Evolutionary conservation across 2,113 vertebrate species (phyloP).

Genomic region (Bothrops jararaca): DNA sequence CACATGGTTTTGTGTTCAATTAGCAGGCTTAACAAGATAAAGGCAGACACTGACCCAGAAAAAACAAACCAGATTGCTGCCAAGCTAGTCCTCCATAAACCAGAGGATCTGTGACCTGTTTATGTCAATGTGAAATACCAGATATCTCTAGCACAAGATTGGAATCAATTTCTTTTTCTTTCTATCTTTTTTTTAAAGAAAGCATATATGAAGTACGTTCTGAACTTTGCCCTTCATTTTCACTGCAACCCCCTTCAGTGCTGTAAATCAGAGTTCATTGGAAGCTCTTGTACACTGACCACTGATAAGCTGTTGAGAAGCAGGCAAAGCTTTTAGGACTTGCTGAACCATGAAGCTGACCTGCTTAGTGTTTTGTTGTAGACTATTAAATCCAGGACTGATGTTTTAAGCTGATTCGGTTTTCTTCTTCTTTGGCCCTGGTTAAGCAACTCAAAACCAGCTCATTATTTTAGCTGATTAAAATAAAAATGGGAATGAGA

Average conservation of each 20-base stretch:
- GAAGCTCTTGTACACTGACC: constrained; percentile 63
- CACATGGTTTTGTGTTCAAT: constrained; percentile 67
- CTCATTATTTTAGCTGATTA: constrained; percentile 71
- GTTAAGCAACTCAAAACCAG: constrained; percentile 66
- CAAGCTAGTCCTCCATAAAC: constrained; percentile 37
- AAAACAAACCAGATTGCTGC: constrained; percentile 57
- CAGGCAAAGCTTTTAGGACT: constrained; percentile 76
- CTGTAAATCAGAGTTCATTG: constrained; percentile 75
- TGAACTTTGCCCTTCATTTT: constrained; percentile 58
- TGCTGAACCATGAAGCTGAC: constrained; percentile 78
- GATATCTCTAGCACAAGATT: constrained; percentile 58
- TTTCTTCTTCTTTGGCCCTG: constrained; percentile 66
- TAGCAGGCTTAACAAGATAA: constrained; percentile 74
- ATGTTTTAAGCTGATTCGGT: constrained; percentile 70
- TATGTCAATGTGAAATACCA: constrained; percentile 66
- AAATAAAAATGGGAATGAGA: constrained; percentile 59
- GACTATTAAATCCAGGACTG: constrained; percentile 75
- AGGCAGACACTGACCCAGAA: constrained; percentile 73
- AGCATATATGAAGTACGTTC: constrained; percentile 39
- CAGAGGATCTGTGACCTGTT: constrained; percentile 67
- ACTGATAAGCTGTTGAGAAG: constrained; percentile 71
- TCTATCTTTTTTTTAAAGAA: background rate
- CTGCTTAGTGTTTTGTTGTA: constrained; percentile 80
- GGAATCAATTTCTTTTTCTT: constrained; percentile 60
- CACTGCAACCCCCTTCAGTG: constrained; percentile 55